Evolutionary conservation across 1,140 invertebrate species (phyloP), one percentile per base, ranked within the genome.

Genomic region (Temnothorax nylanderi): DNA sequence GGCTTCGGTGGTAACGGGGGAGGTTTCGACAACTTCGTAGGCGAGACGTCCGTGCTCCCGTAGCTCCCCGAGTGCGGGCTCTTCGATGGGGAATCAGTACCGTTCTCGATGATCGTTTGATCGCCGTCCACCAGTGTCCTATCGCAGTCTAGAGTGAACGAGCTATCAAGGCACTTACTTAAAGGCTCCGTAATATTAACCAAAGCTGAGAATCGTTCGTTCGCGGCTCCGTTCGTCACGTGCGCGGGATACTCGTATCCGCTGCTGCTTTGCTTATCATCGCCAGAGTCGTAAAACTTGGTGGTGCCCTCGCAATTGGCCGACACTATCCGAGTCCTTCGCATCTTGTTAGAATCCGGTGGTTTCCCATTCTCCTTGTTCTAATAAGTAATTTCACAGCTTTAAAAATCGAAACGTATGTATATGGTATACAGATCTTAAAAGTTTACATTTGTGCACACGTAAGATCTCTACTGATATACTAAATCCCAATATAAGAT

Each of bases 1-100:
- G 95, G 95, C 88, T 95, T 95, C 10, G 95, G 95, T 41, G 95
- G 95, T 64, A 95, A 88, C 0, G 95, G 95, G 2, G 90, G 95
- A 21, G 95, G 95, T 86, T 95, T 95, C 21, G 92, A 91, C 47
- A 93, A 88, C 88, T 95, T 95, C 0, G 92, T 86, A 0, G 0
- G 88, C 62, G 51, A 72, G 10, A 49, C 47, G 49, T 37, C 71
- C 32, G 41, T 26, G 89, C n/a, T 21, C 0, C 80, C 65, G 77
- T 88, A 88, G n/a, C 74, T 86, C 49, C 64, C 10, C 7, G 87
- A 82, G 56, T 69, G 85, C 80, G 76, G 44, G 78, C 10, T 84
- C 6, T 78, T 88, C 44, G 65, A 77, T 49, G 91, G 86, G 8
- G 88, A 88, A 21, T 81, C 87, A 21, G 89, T 89, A 47, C 92